Evolutionary conservation across 2,113 vertebrate species (phyloP).

Genomic region (Oncorhynchus nerka): DNA sequence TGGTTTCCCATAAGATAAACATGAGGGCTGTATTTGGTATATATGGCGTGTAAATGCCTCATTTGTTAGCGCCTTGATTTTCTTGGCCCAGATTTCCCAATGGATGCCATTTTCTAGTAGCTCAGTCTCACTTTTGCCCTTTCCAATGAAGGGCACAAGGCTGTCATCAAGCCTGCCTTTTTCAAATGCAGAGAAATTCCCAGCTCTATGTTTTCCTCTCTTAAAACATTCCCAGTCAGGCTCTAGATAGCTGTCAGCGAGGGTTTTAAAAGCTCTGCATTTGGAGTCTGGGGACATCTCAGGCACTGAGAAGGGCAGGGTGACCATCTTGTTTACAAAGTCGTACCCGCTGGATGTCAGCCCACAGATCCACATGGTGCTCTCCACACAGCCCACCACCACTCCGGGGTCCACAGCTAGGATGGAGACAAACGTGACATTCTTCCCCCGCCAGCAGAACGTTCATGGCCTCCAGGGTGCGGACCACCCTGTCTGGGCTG

Average conservation of each 20-base stretch:
- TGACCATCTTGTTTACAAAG: constrained; percentile 76
- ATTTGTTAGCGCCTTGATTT: neutral
- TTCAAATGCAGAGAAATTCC: neutral
- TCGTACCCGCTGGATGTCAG: constrained; percentile 74
- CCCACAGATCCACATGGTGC: constrained; percentile 61
- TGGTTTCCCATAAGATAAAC: neutral
- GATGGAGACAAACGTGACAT: constrained; percentile 78
- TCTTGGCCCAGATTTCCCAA: neutral
- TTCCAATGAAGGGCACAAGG: neutral
- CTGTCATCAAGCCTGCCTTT: neutral
- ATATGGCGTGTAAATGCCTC: neutral
- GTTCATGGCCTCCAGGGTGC: constrained; percentile 77
- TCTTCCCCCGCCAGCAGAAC: constrained; percentile 60
- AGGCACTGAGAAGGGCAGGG: constrained; percentile 78
- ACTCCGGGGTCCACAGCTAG: constrained; percentile 78
- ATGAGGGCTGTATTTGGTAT: neutral
- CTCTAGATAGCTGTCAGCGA: constrained; percentile 29
- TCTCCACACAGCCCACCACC: constrained; percentile 75
- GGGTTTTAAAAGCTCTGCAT: neutral
- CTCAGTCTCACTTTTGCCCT: neutral
- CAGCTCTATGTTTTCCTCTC: neutral
- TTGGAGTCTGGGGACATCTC: constrained; percentile 49
- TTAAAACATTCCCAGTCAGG: constrained; percentile 36
- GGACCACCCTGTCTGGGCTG: constrained; percentile 72
- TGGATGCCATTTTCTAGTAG: neutral